Evolutionary conservation across 2,113 vertebrate species (phyloP).

Genomic region (Pantherophis guttatus): DNA sequence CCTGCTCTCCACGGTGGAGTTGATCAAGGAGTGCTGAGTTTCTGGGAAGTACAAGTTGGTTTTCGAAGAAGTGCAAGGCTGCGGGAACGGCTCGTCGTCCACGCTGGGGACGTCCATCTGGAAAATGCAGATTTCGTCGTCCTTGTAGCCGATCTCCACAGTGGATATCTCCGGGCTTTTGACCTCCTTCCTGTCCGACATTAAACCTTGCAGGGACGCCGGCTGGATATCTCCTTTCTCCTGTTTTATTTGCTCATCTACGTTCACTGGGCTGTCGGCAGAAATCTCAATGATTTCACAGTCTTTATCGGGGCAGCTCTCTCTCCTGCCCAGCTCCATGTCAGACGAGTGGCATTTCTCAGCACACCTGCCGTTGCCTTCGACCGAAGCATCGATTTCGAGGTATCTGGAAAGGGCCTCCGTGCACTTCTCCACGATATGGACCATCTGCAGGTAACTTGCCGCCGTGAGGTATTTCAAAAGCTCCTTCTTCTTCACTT

Average conservation of each 20-base stretch:
- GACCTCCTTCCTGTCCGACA: conserved; percentile 57
- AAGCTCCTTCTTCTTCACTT: conserved; percentile 79
- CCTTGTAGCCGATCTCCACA: conserved; percentile 72
- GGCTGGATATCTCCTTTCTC: conserved; percentile 51
- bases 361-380: conserved; percentile 42
- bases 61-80: conserved; percentile 77
- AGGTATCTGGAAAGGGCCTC: conserved; percentile 78
- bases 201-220: conserved; percentile 43
- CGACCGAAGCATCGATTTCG: conserved; percentile 71
- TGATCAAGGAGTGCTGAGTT: conserved; percentile 79
- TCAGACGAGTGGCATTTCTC: conserved; percentile 72
- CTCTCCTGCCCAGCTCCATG: conserved; percentile 53
- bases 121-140: conserved; percentile 78
- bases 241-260: conserved; percentile 66
- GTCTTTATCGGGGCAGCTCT: conserved; percentile 66
- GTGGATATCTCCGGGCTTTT: conserved; percentile 70
- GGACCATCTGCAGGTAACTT: conserved; percentile 82
- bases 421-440: conserved; percentile 81
- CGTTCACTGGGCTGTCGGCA: conserved; percentile 66
- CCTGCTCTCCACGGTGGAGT: conserved; percentile 79
- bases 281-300: conserved; percentile 80
- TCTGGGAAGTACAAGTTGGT: conserved; percentile 74
- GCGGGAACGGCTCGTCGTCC: conserved; percentile 71
- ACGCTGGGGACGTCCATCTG: conserved; percentile 59
- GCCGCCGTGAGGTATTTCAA: conserved; percentile 80